Conservation (phyloP, 1,140 invertebrate species). For the Drosophila littoralis region DNA sequence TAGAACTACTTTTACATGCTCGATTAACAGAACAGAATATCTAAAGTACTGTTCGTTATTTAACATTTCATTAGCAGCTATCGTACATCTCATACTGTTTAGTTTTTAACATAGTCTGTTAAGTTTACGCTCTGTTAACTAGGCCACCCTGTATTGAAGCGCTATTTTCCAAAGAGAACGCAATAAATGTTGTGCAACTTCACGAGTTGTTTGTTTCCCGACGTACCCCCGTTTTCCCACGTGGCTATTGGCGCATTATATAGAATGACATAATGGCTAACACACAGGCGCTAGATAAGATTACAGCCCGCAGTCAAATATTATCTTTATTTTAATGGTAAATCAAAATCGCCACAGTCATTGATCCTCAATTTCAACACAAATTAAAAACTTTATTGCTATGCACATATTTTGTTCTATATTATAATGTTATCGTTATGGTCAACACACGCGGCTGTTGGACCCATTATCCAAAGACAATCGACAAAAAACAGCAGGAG, state of each 20-base stretch:
- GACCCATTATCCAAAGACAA: slow-evolving; percentile 37
- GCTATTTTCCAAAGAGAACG: slow-evolving; percentile 1
- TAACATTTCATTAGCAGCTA: not conserved
- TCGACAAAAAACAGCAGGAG: slow-evolving; percentile 5
- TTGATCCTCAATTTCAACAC: slow-evolving; percentile 1
- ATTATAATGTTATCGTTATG: too few relatives aligned
- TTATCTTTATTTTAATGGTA: not conserved
- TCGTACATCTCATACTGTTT: not conserved
- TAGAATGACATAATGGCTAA: slow-evolving; percentile 30
- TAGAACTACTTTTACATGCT: too few relatives aligned
- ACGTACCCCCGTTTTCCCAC: not conserved
- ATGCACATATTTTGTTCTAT: too few relatives aligned
- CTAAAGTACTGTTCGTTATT: not conserved
- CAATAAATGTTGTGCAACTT: slow-evolving; percentile 36
- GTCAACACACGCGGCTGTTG: slow-evolving; percentile 11
- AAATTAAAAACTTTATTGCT: not conserved
- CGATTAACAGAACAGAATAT: too few relatives aligned
- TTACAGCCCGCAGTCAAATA: not conserved
- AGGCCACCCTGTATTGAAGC: not conserved
- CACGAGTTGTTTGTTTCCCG: slow-evolving; percentile 2
- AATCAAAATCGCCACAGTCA: slow-evolving; percentile 2
- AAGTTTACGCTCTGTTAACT: not conserved
- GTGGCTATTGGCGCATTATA: slow-evolving; percentile 29
- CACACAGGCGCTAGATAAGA: not conserved
- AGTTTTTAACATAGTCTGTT: too few relatives aligned